phyloP scores from a whole-genome alignment of 2,113 vertebrate species.

The Rhegmatorhina hoffmannsi region DNA sequence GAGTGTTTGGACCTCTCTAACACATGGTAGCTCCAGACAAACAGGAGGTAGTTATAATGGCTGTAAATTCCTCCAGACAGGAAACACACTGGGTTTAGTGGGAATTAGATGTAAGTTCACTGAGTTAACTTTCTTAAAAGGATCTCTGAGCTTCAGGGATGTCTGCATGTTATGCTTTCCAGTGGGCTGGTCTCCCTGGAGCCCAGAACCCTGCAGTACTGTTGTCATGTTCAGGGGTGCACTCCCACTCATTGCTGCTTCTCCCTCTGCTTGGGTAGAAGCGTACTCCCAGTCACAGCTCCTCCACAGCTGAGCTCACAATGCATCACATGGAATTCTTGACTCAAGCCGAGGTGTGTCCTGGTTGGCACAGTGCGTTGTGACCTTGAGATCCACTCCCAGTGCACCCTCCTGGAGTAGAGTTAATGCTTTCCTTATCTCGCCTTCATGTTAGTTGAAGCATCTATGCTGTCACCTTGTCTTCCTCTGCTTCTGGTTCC shows the following conservation, averaged over 20 bases:
- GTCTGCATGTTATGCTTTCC: not conserved
- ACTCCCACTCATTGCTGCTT: not conserved
- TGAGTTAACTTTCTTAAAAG: not conserved
- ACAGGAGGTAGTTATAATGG: not conserved
- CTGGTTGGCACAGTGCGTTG: not conserved
- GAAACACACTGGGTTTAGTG: not conserved
- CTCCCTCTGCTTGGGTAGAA: not conserved
- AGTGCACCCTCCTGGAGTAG: not conserved
- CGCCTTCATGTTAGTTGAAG: rapidly evolving
- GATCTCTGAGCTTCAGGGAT: not conserved
- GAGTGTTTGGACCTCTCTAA: not conserved
- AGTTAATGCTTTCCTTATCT: not conserved
- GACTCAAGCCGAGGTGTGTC: not conserved
- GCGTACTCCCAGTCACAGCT: not conserved
- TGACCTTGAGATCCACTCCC: not conserved
- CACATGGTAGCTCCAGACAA: not conserved
- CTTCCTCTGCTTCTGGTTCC: not conserved
- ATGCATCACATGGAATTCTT: not conserved
- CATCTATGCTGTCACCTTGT: not conserved
- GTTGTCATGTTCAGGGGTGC: not conserved
- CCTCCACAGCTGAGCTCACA: rapidly evolving
- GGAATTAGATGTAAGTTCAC: not conserved
- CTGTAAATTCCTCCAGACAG: not conserved
- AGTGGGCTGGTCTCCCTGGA: not conserved
- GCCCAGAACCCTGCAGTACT: not conserved